phyloP scores from a whole-genome alignment of 2,113 vertebrate species.

The Hyaena hyaena region DNA sequence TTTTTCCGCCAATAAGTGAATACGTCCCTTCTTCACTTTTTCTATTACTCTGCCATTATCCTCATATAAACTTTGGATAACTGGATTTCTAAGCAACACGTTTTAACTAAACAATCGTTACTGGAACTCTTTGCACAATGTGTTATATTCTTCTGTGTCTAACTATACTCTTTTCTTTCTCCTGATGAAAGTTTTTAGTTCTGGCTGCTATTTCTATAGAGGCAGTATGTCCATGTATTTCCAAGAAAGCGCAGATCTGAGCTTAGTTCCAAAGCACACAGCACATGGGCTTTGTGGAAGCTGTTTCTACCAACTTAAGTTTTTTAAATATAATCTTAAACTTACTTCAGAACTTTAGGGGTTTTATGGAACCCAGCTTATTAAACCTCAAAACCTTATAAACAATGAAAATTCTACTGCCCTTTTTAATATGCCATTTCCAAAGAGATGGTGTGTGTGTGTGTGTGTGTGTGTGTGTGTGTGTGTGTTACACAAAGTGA shows the following conservation, averaged over 20 bases:
- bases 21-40: neutral
- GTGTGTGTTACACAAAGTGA: neutral
- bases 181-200: neutral
- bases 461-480: neutral
- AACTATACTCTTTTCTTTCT: neutral
- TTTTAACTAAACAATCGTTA: neutral
- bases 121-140: neutral
- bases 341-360: neutral
- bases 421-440: neutral
- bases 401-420: neutral
- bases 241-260: neutral
- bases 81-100: neutral
- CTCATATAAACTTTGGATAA: neutral
- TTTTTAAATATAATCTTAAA: constrained; percentile 15
- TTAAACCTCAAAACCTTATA: neutral
- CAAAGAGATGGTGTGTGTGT: neutral
- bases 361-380: neutral
- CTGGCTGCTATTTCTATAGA: neutral
- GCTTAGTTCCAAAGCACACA: neutral
- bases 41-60: neutral
- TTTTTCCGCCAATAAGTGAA: neutral
- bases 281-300: neutral
- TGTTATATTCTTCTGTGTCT: neutral
- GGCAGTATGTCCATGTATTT: neutral
- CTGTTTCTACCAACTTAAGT: neutral